phyloP scores from a whole-genome alignment of 2,888 invertebrate species.

The Drosophila subquinaria region DNA sequence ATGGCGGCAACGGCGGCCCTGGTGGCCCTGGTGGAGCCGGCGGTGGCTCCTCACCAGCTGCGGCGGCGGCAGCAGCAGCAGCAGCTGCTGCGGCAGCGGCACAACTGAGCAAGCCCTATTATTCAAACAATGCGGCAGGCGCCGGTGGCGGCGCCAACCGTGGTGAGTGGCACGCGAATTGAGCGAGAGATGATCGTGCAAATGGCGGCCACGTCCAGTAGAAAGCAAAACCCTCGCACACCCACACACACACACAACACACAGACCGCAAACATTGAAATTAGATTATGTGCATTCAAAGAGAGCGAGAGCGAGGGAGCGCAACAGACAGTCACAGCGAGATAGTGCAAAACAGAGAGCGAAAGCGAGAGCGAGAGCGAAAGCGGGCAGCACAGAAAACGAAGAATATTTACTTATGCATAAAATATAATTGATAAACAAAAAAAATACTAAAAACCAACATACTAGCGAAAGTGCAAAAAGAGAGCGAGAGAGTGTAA shows the following conservation, averaged over 20 bases:
- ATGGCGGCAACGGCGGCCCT: slow-evolving; percentile 70
- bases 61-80: slow-evolving; percentile 41
- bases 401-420: slow-evolving; percentile 33
- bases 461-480: slow-evolving; percentile 13
- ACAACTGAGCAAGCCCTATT: slow-evolving; percentile 84
- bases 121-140: slow-evolving; percentile 76
- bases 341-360: slow-evolving; percentile 1
- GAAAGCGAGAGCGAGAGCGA: slow-evolving; percentile 1
- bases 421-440: background rate
- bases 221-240: slow-evolving; percentile 15
- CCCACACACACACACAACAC: slow-evolving; percentile 27
- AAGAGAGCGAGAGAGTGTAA: slow-evolving; percentile 1
- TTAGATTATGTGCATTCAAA: slow-evolving; percentile 27
- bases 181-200: slow-evolving; percentile 33
- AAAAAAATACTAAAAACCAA: slow-evolving; percentile 9
- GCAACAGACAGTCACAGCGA: background rate
- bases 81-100: slow-evolving; percentile 48
- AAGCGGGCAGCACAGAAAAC: slow-evolving; percentile 34
- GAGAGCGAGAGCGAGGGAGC: slow-evolving; percentile 7
- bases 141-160: slow-evolving; percentile 76
- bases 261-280: slow-evolving; percentile 35
- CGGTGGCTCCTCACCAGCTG: slow-evolving; percentile 47
- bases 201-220: slow-evolving; percentile 31
- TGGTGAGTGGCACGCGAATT: slow-evolving; percentile 82
- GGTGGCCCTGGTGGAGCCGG: slow-evolving; percentile 68